These are phyloP conservation scores for Urosaurus nigricauda DNA, from an alignment of 2,797 vertebrate species.

Conservation along the genomic window DNA sequence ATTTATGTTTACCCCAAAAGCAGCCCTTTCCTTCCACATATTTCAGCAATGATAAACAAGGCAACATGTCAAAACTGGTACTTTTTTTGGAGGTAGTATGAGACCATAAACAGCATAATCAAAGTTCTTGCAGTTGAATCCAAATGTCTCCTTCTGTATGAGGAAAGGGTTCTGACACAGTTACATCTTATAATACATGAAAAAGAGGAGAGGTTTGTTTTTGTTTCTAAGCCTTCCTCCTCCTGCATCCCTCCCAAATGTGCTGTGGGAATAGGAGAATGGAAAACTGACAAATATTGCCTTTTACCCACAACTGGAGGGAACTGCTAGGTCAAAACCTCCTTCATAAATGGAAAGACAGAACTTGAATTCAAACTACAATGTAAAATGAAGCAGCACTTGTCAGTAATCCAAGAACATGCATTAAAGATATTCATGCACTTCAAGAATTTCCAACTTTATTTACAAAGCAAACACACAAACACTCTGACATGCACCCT, in stretches of 20 bases:
- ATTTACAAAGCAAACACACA: neutral
- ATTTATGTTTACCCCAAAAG: neutral
- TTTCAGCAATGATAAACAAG: neutral
- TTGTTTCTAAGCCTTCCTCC: neutral
- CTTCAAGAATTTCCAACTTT: neutral
- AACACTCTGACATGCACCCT: too few relatives aligned
- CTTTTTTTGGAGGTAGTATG: neutral
- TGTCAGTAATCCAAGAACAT: neutral
- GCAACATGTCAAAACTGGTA: neutral
- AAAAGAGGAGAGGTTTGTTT: neutral
- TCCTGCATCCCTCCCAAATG: neutral
- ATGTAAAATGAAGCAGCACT: too few relatives aligned
- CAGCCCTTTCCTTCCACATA: neutral
- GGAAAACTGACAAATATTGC: neutral
- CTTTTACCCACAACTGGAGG: neutral
- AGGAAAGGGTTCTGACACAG: neutral
- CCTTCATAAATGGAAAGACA: too few relatives aligned
- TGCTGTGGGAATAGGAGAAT: neutral
- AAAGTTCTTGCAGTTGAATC: neutral
- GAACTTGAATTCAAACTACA: too few relatives aligned
- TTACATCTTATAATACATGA: neutral
- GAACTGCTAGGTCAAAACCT: neutral
- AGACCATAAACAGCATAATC: neutral
- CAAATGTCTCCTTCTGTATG: neutral
- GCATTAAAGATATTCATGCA: neutral